Percentiles rank a stretch among this genome's conserved stretches.
Evolutionary conservation across 2,113 vertebrate genomes (phyloP).

Genomic region (Aleadryas rufinucha): DNA sequence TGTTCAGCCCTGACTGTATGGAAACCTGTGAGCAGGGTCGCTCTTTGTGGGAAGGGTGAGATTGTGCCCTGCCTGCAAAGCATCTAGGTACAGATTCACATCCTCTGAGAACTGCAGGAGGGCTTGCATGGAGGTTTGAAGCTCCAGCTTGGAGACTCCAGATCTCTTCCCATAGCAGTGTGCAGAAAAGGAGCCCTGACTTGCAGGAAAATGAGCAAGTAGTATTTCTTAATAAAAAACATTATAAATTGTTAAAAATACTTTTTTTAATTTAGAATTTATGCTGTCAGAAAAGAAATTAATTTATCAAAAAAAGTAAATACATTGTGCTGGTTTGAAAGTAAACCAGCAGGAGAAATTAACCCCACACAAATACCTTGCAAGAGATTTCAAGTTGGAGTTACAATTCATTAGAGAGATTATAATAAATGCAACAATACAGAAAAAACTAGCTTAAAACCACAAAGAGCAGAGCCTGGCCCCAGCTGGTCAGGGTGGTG

Average conservation of each 20-base stretch:
- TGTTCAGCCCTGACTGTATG: neutral
- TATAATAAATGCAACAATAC: neutral
- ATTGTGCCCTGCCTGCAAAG: neutral
- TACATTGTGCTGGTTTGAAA: neutral
- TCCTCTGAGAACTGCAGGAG: neutral
- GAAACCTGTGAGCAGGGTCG: neutral
- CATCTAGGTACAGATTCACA: neutral
- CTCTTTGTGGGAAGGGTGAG: neutral
- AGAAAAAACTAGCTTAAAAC: neutral
- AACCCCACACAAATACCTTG: neutral
- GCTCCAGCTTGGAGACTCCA: neutral
- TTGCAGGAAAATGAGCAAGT: neutral
- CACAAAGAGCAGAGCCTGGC: neutral
- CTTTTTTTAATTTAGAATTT: neutral
- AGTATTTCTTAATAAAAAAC: neutral
- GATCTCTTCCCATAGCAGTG: neutral
- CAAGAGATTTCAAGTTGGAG: neutral
- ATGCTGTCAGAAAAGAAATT: neutral
- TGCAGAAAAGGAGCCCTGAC: neutral
- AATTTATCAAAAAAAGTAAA: neutral
- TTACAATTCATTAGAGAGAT: neutral
- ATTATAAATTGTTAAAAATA: neutral
- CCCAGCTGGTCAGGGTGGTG: too few species aligned
- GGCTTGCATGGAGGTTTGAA: neutral
- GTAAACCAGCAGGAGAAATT: neutral